Conservation (phyloP, 2,888 invertebrate genomes). For the Temnothorax ravouxi region DNA sequence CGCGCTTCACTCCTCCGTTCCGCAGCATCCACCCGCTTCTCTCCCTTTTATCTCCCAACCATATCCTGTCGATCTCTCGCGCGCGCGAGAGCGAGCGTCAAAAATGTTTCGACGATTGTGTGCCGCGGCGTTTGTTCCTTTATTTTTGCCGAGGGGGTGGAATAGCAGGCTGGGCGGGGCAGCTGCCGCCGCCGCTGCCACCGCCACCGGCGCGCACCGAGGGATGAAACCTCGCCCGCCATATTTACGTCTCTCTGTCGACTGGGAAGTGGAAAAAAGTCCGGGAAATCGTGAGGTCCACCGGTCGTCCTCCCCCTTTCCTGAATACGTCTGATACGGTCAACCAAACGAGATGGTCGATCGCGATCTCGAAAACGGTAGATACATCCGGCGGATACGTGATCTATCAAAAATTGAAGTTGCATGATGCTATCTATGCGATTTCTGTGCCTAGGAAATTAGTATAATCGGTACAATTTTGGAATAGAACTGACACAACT, state of each 20-base stretch:
- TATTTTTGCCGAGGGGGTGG: constrained; percentile 81
- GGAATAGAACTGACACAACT: neutral
- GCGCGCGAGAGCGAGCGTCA: constrained; percentile 77
- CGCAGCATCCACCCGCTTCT: constrained; percentile 47
- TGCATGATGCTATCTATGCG: neutral
- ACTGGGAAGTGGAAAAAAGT: constrained; percentile 74
- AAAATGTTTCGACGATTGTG: constrained; percentile 84
- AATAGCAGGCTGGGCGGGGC: constrained; percentile 82
- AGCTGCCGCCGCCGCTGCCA: constrained; percentile 60
- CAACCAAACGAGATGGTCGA: neutral
- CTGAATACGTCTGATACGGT: constrained; percentile 14
- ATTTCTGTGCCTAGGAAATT: neutral
- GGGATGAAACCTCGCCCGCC: constrained; percentile 85
- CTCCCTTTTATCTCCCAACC: constrained; percentile 25
- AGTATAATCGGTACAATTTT: neutral
- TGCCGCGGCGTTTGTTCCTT: constrained; percentile 83
- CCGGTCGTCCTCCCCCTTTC: constrained; percentile 11
- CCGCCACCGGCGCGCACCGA: constrained; percentile 76
- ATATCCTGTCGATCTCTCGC: constrained; percentile 45
- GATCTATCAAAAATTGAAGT: neutral
- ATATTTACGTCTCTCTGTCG: constrained; percentile 83
- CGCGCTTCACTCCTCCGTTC: constrained; percentile 40
- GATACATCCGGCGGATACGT: constrained; percentile 7
- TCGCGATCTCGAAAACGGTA: constrained; percentile 3
- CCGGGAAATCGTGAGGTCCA: constrained; percentile 63